These are phyloP conservation scores for Gastrophryne carolinensis DNA, from an alignment of 2,797 vertebrate genomes.

Conservation along the genomic window DNA sequence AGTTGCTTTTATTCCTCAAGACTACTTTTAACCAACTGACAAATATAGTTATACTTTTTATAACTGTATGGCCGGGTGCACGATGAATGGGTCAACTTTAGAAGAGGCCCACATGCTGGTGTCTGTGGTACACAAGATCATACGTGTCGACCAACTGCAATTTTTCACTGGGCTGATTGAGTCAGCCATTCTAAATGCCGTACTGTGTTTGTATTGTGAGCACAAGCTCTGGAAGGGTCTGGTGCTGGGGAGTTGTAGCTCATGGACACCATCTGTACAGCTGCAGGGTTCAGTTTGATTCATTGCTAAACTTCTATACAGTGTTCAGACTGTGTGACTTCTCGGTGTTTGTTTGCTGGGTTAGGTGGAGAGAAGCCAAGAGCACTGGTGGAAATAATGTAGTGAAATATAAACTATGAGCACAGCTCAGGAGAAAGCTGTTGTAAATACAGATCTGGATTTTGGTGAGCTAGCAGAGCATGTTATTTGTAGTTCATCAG, in stretches of 20 bases:
- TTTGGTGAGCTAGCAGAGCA: background rate
- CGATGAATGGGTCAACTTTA: too few relatives aligned
- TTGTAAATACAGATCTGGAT: background rate
- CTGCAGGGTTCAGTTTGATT: background rate
- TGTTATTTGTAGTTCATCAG: background rate
- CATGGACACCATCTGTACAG: background rate
- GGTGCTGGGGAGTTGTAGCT: background rate
- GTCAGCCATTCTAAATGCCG: too few relatives aligned
- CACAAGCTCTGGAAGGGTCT: background rate
- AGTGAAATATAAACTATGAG: background rate
- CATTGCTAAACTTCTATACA: slow-evolving; percentile 5
- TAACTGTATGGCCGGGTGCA: too few relatives aligned
- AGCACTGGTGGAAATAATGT: background rate
- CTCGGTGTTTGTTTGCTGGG: background rate
- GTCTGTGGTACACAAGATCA: too few relatives aligned
- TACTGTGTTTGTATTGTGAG: background rate
- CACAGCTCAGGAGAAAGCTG: background rate
- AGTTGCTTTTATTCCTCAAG: too few relatives aligned
- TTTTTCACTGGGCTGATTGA: too few relatives aligned
- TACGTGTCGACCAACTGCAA: too few relatives aligned
- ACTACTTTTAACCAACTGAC: too few relatives aligned
- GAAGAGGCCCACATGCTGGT: too few relatives aligned
- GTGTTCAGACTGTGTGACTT: background rate
- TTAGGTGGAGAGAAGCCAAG: slow-evolving; percentile 4
- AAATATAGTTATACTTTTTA: too few relatives aligned